Evolutionary conservation across 2,888 invertebrate genomes (phyloP).

Genomic region (Octonoba sinensis): DNA sequence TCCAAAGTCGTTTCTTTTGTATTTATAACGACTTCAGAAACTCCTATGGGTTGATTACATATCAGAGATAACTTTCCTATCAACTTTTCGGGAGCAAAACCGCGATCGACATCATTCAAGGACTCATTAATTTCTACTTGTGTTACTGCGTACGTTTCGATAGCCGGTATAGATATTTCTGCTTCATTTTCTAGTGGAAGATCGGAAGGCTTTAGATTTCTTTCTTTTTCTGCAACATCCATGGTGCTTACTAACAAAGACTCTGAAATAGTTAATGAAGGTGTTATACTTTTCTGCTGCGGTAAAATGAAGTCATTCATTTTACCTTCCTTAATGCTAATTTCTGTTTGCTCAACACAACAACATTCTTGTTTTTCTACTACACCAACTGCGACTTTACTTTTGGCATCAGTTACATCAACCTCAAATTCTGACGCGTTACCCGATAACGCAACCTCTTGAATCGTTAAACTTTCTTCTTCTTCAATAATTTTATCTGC

Average conservation of each 20-base stretch:
- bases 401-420: constrained; percentile 9
- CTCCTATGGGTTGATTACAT: constrained; percentile 45
- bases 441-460: constrained; percentile 32
- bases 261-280: constrained; percentile 22
- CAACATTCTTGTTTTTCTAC: constrained; percentile 41
- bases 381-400: constrained; percentile 15
- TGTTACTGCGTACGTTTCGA: constrained; percentile 29
- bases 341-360: constrained; percentile 56
- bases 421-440: constrained; percentile 16
- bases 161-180: constrained; percentile 25
- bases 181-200: constrained; percentile 31
- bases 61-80: constrained; percentile 39
- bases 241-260: constrained; percentile 40
- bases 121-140: constrained; percentile 18
- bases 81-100: constrained; percentile 6
- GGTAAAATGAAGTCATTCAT: constrained; percentile 67
- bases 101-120: neutral
- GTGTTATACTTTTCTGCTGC: neutral
- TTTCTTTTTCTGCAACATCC: constrained; percentile 45
- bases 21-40: constrained; percentile 35
- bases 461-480: constrained; percentile 34
- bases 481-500: constrained; percentile 27
- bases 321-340: constrained; percentile 68
- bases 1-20: constrained; percentile 25
- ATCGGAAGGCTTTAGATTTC: constrained; percentile 1